phyloP scores from a whole-genome alignment of 2,888 invertebrate species.

The Mesoligia furuncula region DNA sequence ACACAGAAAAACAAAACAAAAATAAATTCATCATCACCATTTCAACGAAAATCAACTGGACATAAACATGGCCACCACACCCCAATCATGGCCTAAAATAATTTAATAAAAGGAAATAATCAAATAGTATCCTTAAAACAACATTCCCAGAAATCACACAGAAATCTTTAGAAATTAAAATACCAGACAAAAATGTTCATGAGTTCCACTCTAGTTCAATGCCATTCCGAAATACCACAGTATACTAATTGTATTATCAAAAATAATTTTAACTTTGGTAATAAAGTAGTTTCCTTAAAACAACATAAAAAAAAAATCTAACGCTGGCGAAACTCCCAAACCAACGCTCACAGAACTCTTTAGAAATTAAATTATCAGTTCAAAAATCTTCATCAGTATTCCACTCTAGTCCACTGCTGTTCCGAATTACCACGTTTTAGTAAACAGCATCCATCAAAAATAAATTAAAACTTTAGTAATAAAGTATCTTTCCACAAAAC shows the following conservation, averaged over 20 bases:
- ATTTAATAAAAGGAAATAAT: background rate
- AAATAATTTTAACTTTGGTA: background rate
- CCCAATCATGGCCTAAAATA: background rate
- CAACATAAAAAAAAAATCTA: background rate
- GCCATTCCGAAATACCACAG: constrained; percentile 8
- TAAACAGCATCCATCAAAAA: background rate
- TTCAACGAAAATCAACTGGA: background rate
- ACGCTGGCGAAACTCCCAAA: background rate
- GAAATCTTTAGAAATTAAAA: background rate
- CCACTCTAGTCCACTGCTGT: background rate
- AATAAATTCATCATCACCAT: background rate
- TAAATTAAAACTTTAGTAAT: background rate
- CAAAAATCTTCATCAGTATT: constrained; percentile 38
- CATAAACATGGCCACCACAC: background rate
- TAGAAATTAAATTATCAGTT: constrained; percentile 10
- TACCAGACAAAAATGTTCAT: background rate
- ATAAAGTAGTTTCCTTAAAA: no score
- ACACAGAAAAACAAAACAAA: background rate
- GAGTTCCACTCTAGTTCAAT: background rate
- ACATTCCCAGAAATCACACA: background rate
- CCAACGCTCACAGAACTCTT: background rate
- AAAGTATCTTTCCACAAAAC: no score
- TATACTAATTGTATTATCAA: constrained; percentile 1
- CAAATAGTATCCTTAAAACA: background rate
- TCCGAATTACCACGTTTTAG: constrained; percentile 27